Evolutionary conservation across 2,888 invertebrate species (phyloP), one percentile per base, ranked within the genome.

Genomic region (Pediacus dermestoides): DNA sequence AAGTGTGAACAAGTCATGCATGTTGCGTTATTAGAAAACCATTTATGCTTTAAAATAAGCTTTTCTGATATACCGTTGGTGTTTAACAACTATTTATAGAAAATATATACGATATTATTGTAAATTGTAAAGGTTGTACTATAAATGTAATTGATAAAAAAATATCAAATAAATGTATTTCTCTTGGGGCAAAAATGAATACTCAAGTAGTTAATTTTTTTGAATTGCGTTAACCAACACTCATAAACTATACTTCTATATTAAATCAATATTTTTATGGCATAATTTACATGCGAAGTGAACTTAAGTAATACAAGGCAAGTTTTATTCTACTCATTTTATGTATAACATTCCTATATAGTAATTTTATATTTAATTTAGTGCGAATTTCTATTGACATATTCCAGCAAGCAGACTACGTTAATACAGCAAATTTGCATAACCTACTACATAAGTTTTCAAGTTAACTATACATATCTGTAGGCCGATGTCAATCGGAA

Each of bases 361-460:
- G 52, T 52, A 47, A 41, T 55, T 57, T 42, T 31, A 34, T 44
- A 16, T 37, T 34, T 49, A 54, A 56, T 57, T 58, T 56, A 54
- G 45, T 53, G 48, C 38, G 42, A 50, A 53, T 44, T 50, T 48
- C 49, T 49, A 52, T 53, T 47, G 52, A 52, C 51, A 50, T 46
- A 44, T 47, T 50, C 51, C 37, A 36, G 41, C 39, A 25, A 15
- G 36, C 39, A 13, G 3, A 4, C 28, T 13, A n/a, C 12, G 10
- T 28, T 13, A 28, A 28, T 28, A 4, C 3, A 23, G 8, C 12
- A 11, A 43, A 51, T 51, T 51, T 49, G 45, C 48, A 48, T 51
- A 51, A 44, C 37, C 28, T 36, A 34, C 22, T 23, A 30, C 46
- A 48, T 52, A 52, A 52, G 37, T 50, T 50, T 36, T 30, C 33